phyloP scores from a whole-genome alignment of 2,113 vertebrate genomes.

The Pelusios castaneus region DNA sequence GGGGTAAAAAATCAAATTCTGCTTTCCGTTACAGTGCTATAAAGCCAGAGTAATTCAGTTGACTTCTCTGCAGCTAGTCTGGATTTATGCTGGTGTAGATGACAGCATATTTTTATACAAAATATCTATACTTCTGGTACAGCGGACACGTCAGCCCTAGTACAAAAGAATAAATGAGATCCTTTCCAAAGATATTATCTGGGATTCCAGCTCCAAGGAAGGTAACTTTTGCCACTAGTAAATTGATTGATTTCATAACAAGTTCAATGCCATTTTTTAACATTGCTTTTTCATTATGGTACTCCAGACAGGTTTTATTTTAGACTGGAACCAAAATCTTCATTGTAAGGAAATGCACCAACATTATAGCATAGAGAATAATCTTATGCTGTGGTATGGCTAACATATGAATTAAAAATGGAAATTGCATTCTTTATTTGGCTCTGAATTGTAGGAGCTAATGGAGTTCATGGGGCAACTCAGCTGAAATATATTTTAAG shows the following conservation, averaged over 20 bases:
- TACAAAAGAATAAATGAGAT: neutral
- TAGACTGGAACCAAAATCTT: neutral
- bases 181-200: neutral
- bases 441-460: neutral
- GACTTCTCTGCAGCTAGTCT: neutral
- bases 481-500: conserved; percentile 6
- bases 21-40: neutral
- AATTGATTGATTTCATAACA: neutral
- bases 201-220: neutral
- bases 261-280: neutral
- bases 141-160: neutral
- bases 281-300: neutral
- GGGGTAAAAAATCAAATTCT: neutral
- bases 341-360: neutral
- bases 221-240: neutral
- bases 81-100: neutral
- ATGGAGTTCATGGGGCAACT: neutral
- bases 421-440: neutral
- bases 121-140: neutral
- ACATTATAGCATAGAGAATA: neutral
- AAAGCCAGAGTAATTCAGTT: neutral
- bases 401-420: conserved; percentile 14
- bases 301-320: conserved; percentile 7
- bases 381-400: neutral
- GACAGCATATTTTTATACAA: neutral